These are phyloP conservation scores for Drosophila leontia DNA, from an alignment of 1,140 invertebrate species.

Conservation along the genomic window DNA sequence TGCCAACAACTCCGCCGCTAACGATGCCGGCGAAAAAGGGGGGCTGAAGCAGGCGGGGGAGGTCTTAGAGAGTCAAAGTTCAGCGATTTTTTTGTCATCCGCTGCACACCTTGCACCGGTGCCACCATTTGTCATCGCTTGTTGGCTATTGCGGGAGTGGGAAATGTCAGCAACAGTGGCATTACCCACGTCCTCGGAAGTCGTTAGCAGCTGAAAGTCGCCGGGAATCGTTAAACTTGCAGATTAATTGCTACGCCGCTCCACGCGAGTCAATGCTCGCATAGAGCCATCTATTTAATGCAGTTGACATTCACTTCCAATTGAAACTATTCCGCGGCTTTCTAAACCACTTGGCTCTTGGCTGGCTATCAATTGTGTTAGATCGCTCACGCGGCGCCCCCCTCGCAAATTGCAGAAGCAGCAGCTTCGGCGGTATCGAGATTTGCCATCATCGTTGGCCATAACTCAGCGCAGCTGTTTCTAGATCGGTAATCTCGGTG, in stretches of 20 bases:
- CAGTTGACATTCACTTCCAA: constrained; percentile 48
- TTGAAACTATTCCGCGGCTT: constrained; percentile 37
- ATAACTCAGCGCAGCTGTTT: constrained; percentile 50
- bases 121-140: constrained; percentile 67
- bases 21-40: constrained; percentile 12
- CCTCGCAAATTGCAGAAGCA: constrained; percentile 6
- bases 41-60: no score
- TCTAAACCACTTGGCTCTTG: constrained; percentile 27
- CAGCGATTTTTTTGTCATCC: constrained; percentile 59
- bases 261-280: constrained; percentile 27
- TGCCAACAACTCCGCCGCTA: constrained; percentile 49
- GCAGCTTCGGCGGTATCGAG: constrained; percentile 2
- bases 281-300: constrained; percentile 33
- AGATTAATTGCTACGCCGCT: constrained; percentile 28
- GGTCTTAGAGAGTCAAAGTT: constrained; percentile 67
- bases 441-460: constrained; percentile 37
- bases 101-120: constrained; percentile 53
- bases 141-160: not conserved
- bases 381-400: constrained; percentile 6
- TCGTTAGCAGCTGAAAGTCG: constrained; percentile 42
- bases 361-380: constrained; percentile 38
- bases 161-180: constrained; percentile 57
- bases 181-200: constrained; percentile 33
- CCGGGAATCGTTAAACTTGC: constrained; percentile 36
- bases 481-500: constrained; percentile 64